These are phyloP conservation scores for Leptinotarsa juncta DNA, from an alignment of 2,888 invertebrate species.

Conservation along the genomic window DNA sequence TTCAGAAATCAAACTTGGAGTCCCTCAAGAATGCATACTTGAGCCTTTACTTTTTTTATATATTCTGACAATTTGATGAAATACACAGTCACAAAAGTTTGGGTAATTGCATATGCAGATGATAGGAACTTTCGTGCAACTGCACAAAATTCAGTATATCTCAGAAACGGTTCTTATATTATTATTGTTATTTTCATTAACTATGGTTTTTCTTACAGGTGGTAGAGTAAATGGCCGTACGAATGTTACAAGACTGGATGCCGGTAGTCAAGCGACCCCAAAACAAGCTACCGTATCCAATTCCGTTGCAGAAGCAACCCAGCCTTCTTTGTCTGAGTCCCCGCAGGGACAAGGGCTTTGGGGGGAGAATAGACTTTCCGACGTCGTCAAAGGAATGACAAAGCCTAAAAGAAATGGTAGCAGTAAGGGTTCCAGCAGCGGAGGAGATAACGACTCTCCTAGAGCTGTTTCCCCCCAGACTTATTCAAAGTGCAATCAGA, in stretches of 20 bases:
- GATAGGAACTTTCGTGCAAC: no score
- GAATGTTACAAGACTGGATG: constrained; percentile 50
- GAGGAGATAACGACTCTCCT: constrained; percentile 58
- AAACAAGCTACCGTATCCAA: constrained; percentile 56
- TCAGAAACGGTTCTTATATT: no score
- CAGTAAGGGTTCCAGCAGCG: constrained; percentile 56
- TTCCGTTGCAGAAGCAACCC: constrained; percentile 54
- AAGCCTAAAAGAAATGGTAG: constrained; percentile 61
- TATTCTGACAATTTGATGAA: no score
- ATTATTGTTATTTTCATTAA: not conserved
- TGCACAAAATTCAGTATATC: no score
- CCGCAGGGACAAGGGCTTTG: constrained; percentile 60
- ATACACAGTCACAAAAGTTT: no score
- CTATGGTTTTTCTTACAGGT: not conserved
- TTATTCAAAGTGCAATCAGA: constrained; percentile 40
- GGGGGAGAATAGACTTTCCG: constrained; percentile 77
- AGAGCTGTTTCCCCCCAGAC: constrained; percentile 61
- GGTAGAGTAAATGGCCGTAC: not conserved
- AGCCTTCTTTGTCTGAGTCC: constrained; percentile 51
- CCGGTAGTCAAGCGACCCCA: constrained; percentile 44
- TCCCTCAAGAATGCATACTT: no score
- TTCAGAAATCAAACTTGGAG: not conserved
- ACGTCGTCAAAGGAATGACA: constrained; percentile 82
- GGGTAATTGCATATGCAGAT: no score
- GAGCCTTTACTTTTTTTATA: no score